Evolutionary conservation across 2,113 vertebrate species (phyloP).

Genomic region (Arvicanthis niloticus): DNA sequence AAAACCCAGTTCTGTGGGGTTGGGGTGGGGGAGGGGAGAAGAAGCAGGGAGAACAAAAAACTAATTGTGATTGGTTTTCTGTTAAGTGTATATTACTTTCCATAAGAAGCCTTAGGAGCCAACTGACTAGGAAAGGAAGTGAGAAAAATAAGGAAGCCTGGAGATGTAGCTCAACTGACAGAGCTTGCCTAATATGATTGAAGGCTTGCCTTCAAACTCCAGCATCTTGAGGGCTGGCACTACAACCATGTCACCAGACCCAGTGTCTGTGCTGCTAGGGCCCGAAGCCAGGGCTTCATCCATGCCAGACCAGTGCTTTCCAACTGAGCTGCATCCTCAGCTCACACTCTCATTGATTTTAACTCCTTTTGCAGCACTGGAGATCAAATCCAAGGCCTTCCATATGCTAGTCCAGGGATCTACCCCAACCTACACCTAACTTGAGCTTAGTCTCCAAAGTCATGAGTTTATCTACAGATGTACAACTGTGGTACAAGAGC

Average conservation of each 20-base stretch:
- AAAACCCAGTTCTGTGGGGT: not conserved
- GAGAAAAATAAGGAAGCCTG: not conserved
- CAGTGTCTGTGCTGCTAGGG: too few species aligned
- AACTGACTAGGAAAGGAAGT: not conserved
- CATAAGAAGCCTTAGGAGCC: not conserved
- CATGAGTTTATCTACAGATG: not conserved
- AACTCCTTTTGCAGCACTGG: not conserved
- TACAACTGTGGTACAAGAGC: not conserved
- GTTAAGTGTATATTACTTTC: slow-evolving; percentile 6
- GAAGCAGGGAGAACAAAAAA: not conserved
- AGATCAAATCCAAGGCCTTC: not conserved
- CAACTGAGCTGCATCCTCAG: not conserved
- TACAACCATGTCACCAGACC: not conserved
- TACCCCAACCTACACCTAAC: not conserved
- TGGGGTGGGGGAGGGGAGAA: too few species aligned
- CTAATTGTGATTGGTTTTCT: not conserved
- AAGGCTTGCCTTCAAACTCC: not conserved
- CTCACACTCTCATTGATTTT: not conserved
- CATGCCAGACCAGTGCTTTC: too few species aligned
- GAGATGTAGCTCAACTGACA: too few species aligned
- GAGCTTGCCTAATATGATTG: not conserved
- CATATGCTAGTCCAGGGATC: not conserved
- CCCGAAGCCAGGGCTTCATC: not conserved
- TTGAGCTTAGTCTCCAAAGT: slow-evolving; percentile 2
- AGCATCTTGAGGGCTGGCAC: not conserved